Base-by-base conservation (phyloP, 2,113 vertebrate genomes). In the Dendrocopos noguchii region DNA sequence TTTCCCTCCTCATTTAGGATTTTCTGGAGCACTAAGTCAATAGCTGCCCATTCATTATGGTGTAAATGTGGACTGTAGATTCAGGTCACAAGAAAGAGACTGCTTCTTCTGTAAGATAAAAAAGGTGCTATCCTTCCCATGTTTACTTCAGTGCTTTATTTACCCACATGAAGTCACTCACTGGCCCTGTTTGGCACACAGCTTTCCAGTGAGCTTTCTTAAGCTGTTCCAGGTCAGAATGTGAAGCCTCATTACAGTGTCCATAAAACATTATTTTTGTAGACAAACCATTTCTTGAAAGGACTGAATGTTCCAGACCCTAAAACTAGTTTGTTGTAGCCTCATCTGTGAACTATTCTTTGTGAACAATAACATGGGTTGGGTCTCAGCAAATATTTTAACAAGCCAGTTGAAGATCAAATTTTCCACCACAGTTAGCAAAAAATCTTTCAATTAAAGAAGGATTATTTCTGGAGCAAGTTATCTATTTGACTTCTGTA, bases 351-450 rank as follows among this genome's bases (percentile, higher is more conserved):
- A 91, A 39, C 44, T 61, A 3, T 78, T 93, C 88, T 84, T 91
- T 68, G 66, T 61, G 80, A 95, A 91, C 80, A 94, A 65, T 91
- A 91, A 87, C 44, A 74, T 44, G 74, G 73, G 77, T 39, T 93
- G 74, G 71, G 84, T 68, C 83, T 90, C 65, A n/a, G 29, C 20
- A 94, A 91, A 95, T 95, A 93, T 90, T 94, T 90, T 84, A 77
- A 74, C 61, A 90, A 74, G 66, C 36, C 36, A 61, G 53, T 8
- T 65, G 70, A 93, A 90, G 89, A 88, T 92, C 70, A 81, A 27
- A 72, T 95, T 84, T 86, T 94, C 88, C 47, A 88, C 19, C 57
- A 81, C 85, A 94, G 70, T 72, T 82, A 90, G 63, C 46, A 83
- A 31, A 83, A 31, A n/a, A 74, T 34, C 44, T 80, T 80, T 71